phyloP scores from a whole-genome alignment of 2,888 invertebrate genomes.

The Leptinotarsa peninsularis region DNA sequence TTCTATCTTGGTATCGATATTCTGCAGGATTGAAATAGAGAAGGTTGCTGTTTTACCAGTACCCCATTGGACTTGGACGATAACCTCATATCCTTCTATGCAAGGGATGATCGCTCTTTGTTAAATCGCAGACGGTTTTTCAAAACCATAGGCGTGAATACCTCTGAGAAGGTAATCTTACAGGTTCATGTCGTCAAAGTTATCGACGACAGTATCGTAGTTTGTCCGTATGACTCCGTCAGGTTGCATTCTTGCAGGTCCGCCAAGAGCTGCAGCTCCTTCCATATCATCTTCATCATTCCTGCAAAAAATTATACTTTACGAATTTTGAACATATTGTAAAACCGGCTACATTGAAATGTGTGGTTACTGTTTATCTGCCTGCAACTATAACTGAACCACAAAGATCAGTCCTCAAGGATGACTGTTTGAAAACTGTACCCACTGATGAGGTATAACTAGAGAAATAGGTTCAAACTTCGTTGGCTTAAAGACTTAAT shows the following conservation, averaged over 20 bases:
- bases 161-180: constrained; percentile 96
- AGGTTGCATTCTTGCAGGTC: constrained; percentile 89
- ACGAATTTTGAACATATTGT: too few relatives aligned
- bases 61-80: constrained; percentile 70
- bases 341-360: too few relatives aligned
- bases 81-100: constrained; percentile 94
- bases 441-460: too few relatives aligned
- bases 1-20: constrained; percentile 88
- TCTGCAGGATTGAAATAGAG: constrained; percentile 70
- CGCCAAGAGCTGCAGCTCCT: constrained; percentile 66
- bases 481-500: too few relatives aligned
- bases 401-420: too few relatives aligned
- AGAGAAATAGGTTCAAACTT: too few relatives aligned
- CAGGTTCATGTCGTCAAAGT: constrained; percentile 98
- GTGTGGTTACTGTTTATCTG: too few relatives aligned
- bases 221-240: constrained; percentile 93
- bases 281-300: constrained; percentile 81
- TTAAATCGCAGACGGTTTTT: constrained; percentile 98
- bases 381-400: too few relatives aligned
- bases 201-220: constrained; percentile 93
- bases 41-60: constrained; percentile 92
- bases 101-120: constrained; percentile 99
- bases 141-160: constrained; percentile 99
- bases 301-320: too few relatives aligned
- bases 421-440: too few relatives aligned